phyloP scores from a whole-genome alignment of 1,140 invertebrate genomes.

The Tribolium castaneum region DNA sequence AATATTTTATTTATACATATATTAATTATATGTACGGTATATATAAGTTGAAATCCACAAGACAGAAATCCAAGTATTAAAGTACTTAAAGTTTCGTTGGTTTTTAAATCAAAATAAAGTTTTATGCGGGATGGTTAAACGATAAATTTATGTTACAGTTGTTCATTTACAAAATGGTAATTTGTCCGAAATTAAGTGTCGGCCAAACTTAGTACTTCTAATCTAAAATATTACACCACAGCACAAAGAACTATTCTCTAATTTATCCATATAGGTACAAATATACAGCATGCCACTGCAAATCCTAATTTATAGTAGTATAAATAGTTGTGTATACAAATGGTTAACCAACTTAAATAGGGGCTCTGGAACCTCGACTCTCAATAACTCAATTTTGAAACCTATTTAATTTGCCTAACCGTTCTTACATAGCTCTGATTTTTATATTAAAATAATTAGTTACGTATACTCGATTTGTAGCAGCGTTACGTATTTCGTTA shows the following conservation, averaged over 20 bases:
- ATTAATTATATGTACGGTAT: slow-evolving; percentile 62
- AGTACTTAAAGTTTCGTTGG: slow-evolving; percentile 25
- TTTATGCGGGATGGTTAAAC: slow-evolving; percentile 55
- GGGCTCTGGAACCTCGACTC: slow-evolving; percentile 1
- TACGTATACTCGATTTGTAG: slow-evolving; percentile 62
- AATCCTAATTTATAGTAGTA: slow-evolving; percentile 55
- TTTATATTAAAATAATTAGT: slow-evolving; percentile 55
- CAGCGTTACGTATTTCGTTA: slow-evolving; percentile 61
- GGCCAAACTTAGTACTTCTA: slow-evolving; percentile 56
- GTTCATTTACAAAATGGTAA: slow-evolving; percentile 54
- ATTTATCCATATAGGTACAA: slow-evolving; percentile 65
- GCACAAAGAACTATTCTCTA: slow-evolving; percentile 64
- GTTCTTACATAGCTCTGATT: slow-evolving; percentile 47
- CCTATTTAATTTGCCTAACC: slow-evolving; percentile 56
- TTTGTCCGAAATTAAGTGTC: slow-evolving; percentile 50
- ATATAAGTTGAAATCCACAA: slow-evolving; percentile 63
- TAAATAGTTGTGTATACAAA: slow-evolving; percentile 51
- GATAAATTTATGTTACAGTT: slow-evolving; percentile 58
- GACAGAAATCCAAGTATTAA: slow-evolving; percentile 61
- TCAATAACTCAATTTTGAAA: slow-evolving; percentile 37
- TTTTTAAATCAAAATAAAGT: slow-evolving; percentile 58
- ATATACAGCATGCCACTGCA: slow-evolving; percentile 62
- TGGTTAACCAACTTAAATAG: slow-evolving; percentile 54
- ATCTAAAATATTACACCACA: slow-evolving; percentile 65
- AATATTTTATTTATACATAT: slow-evolving; percentile 64